Evolutionary conservation across 2,113 vertebrate genomes (phyloP), one percentile per base, ranked within the genome.

Genomic region (human (Homo sapiens)): DNA sequence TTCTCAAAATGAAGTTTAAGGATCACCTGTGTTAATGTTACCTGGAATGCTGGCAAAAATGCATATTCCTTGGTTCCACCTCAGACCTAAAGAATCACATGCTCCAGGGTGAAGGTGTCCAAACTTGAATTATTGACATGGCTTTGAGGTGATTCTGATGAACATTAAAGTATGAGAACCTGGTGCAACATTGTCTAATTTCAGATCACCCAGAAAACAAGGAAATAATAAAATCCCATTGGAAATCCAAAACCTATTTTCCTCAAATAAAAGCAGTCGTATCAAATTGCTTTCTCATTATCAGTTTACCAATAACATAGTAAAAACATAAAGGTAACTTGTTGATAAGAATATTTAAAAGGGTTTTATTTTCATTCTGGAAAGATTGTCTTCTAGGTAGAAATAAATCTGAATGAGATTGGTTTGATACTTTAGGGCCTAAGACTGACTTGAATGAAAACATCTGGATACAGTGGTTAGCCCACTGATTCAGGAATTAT

Each of bases 351-450:
- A 27, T 61, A 81, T 64, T 85, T 66, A 73, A 78, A 89, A 90
- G 25, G 1, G 0, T 35, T 22, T n/a, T 55, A 22, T 48, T n/a
- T 78, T n/a, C 14, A 80, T 81, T 91, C 32, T 88, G 50, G 23
- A 88, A 93, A 80, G 3, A 72, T 27, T 68, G 4, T 80, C 23
- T 83, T 94, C 35, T 93, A 76, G 18, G 18, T 59, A 90, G 70
- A 96, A 84, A 55, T 75, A 84, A 73, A 83, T 80, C 13, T 50
- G 48, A 68, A 27, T 90, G 48, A 92, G 94, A 90, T 64, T 88
- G 14, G 1, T 43, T 70, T 68, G 25, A 80, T 78, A 90, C 0
- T 93, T 30, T 78, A 92, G 16, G 32, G 25, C 18, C 4, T 73
- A 92, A 81, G 13, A 81, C 20, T 75, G 35, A 89, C 27, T 85